Evolutionary conservation across 2,888 invertebrate species (phyloP), one percentile per base, ranked within the genome.

Genomic region (Galerucella pusilla): DNA sequence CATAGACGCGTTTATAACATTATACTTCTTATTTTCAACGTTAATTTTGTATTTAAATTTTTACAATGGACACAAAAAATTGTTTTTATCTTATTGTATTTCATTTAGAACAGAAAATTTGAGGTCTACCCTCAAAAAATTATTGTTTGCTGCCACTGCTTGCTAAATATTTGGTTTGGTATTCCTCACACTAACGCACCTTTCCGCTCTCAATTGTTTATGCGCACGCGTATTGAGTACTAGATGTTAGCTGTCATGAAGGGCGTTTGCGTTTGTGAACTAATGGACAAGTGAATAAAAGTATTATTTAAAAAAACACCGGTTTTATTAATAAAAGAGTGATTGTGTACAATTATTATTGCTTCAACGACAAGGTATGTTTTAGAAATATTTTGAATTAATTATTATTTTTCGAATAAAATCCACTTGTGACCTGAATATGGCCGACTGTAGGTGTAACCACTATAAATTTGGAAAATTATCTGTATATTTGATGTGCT

Each of bases 211-310:
- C 68, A 74, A 72, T 74, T 72, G 71, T 69, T 77, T 71, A 49
- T 76, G 76, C 82, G 79, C 80, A 73, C 72, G 82, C 80, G 79
- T 74, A 46, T 25, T 73, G 46, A 76, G 78, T 79, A 78, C 79
- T 79, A 72, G 81, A 75, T 77, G 82, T 78, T 82, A 79, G 82
- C 81, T 81, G 84, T 84, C 83, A 85, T 83, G 85, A 84, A 84
- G 84, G 84, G 85, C 84, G 85, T 85, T 84, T 83, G 83, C 81
- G 80, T 82, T 80, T 77, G 81, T 78, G 81, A 79, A 69, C 80
- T 81, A 80, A 81, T 81, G 79, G 76, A 80, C 79, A 77, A 80
- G 79, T 79, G 79, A 80, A 80, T 57, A 54, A 73, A 45, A 64
- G 70, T 67, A 71, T 54, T 77, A 77, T 80, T 79, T 79, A 78